Percentiles rank a stretch among this genome's conserved stretches.
phyloP scores from a whole-genome alignment of 2,888 invertebrate genomes.

The Athalia rosae region DNA sequence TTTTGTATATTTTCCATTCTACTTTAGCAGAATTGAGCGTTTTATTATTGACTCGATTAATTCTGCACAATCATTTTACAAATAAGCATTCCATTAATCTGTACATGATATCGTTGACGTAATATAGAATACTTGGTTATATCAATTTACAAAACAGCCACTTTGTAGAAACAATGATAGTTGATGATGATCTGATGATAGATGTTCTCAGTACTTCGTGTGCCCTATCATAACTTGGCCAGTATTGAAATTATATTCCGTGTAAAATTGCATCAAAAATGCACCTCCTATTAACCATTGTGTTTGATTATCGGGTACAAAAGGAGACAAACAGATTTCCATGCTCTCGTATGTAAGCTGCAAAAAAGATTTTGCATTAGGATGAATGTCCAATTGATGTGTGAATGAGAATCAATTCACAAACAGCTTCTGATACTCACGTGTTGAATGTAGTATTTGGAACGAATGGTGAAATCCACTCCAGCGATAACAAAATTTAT shows the following conservation, averaged over 20 bases:
- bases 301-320: constrained; percentile 62
- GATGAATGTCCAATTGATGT: constrained; percentile 31
- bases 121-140: too few species aligned
- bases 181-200: too few species aligned
- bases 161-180: too few species aligned
- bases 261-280: constrained; percentile 74
- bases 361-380: constrained; percentile 54
- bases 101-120: too few species aligned
- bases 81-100: too few species aligned
- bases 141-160: too few species aligned
- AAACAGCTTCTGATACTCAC: constrained; percentile 61
- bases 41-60: too few species aligned
- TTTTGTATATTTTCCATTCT: too few species aligned
- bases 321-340: constrained; percentile 73
- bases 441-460: constrained; percentile 78
- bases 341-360: constrained; percentile 69
- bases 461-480: constrained; percentile 77
- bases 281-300: constrained; percentile 74
- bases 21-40: too few species aligned
- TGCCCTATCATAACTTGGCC: constrained; percentile 72
- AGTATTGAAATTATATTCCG: constrained; percentile 72
- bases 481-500: constrained; percentile 78
- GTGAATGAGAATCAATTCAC: constrained; percentile 31
- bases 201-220: constrained; percentile 58
- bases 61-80: too few species aligned